Conservation (phyloP, 1,140 invertebrate genomes). For the Caerostris darwini region DNA sequence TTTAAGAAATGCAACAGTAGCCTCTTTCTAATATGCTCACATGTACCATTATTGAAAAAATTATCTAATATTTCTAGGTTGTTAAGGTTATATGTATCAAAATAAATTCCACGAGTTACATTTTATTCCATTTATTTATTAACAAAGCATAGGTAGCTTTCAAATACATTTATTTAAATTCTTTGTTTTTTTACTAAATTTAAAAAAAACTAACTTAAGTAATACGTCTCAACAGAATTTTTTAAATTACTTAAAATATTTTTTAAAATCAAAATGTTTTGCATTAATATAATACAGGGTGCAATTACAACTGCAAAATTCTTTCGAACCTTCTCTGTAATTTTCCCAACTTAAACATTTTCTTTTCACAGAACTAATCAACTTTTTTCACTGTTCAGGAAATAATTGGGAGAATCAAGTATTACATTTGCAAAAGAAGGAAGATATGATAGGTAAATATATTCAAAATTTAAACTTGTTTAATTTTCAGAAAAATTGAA, state of each 20-base stretch:
- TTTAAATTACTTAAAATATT: not conserved
- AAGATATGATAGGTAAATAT: constrained; percentile 67
- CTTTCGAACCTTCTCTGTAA: not conserved
- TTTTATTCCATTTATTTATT: no score
- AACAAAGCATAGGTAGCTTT: no score
- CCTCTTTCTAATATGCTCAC: no score
- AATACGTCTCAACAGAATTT: no score
- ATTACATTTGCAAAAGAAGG: not conserved
- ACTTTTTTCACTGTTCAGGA: constrained; percentile 39
- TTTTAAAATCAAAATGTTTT: not conserved
- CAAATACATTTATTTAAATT: no score
- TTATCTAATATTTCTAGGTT: no score
- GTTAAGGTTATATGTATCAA: no score
- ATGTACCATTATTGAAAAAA: no score
- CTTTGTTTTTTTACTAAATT: no score
- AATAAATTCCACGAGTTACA: no score
- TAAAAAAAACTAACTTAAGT: no score
- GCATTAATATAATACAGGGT: not conserved
- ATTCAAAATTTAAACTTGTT: not conserved
- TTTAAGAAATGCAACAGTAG: no score
- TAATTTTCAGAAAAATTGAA: not conserved
- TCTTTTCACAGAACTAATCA: constrained; percentile 48
- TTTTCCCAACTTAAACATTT: constrained; percentile 32
- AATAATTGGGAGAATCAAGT: constrained; percentile 19
- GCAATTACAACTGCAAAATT: not conserved